Percentiles rank a stretch among this genome's conserved stretches.
These are phyloP conservation scores for Holothuria glaberrima DNA, from an alignment of 35 echinoderm and acorn worm species.

Conservation along the genomic window DNA sequence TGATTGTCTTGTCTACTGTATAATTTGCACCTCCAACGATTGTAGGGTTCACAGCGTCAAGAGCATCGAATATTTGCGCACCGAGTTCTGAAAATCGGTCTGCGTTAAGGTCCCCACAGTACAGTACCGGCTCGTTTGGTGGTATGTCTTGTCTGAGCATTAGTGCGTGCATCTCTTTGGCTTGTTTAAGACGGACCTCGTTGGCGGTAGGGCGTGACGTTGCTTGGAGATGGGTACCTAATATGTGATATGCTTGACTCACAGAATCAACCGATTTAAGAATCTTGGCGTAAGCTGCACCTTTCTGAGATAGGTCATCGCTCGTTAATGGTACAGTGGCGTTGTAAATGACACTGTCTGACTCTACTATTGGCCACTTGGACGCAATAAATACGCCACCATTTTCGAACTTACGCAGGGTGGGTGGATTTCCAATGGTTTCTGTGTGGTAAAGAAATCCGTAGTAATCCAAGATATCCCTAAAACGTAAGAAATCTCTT, in stretches of 20 bases:
- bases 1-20: constrained; percentile 67
- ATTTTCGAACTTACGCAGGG: constrained; percentile 71
- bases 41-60: constrained; percentile 45
- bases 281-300: constrained; percentile 83
- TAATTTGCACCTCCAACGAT: constrained; percentile 61
- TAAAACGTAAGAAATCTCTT: constrained; percentile 44
- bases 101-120: constrained; percentile 87
- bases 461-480: constrained; percentile 78
- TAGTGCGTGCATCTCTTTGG: constrained; percentile 73
- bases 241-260: constrained; percentile 71
- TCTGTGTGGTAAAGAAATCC: constrained; percentile 81
- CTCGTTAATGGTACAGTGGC: constrained; percentile 28
- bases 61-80: constrained; percentile 50
- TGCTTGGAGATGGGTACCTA: constrained; percentile 92
- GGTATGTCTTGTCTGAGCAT: constrained; percentile 76
- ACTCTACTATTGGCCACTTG: constrained; percentile 83
- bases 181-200: constrained; percentile 64
- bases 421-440: constrained; percentile 69
- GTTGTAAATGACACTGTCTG: constrained; percentile 69
- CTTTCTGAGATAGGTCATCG: constrained; percentile 84
- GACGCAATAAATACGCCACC: constrained; percentile 96
- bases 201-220: constrained; percentile 37
- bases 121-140: constrained; percentile 79
- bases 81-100: constrained; percentile 2
- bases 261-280: constrained; percentile 72